Percentiles rank a stretch among this genome's conserved stretches.
Conservation (phyloP, 2,797 vertebrate species). For the Myotis myotis region DNA sequence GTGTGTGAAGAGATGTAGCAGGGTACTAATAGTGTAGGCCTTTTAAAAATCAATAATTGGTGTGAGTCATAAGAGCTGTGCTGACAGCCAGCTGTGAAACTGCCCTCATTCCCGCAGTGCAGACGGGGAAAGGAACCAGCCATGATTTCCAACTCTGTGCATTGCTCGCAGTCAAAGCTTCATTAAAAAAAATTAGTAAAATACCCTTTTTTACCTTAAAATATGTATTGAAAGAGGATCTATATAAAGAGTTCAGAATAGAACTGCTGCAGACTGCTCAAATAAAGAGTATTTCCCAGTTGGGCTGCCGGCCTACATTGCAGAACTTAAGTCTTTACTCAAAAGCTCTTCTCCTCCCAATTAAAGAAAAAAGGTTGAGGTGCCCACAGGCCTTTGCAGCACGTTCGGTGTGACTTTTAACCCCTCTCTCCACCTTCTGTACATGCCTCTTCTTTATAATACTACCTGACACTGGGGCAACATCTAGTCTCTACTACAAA, state of each 20-base stretch:
- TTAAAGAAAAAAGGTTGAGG: slow-evolving; percentile 86
- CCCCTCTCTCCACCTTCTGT: slow-evolving; percentile 79
- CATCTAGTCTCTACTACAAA: slow-evolving; percentile 66
- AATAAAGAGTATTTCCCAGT: slow-evolving; percentile 85
- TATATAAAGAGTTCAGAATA: slow-evolving; percentile 81
- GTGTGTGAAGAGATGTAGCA: slow-evolving; percentile 79
- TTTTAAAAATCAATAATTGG: slow-evolving; percentile 84
- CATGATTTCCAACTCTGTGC: slow-evolving; percentile 80
- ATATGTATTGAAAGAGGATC: slow-evolving; percentile 78
- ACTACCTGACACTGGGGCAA: slow-evolving; percentile 54
- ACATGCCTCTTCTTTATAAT: slow-evolving; percentile 74
- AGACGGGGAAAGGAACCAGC: slow-evolving; percentile 74
- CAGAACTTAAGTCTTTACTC: slow-evolving; percentile 82
- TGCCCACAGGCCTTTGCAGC: slow-evolving; percentile 81
- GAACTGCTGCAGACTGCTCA: slow-evolving; percentile 78
- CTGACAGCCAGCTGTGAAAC: slow-evolving; percentile 82
- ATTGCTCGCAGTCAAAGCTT: slow-evolving; percentile 81
- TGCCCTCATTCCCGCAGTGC: slow-evolving; percentile 77
- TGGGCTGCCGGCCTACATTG: slow-evolving; percentile 86
- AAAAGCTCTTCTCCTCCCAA: slow-evolving; percentile 84
- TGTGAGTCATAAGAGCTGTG: slow-evolving; percentile 80
- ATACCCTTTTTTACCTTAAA: slow-evolving; percentile 79
- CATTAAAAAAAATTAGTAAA: slow-evolving; percentile 86
- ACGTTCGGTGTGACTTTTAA: slow-evolving; percentile 83
- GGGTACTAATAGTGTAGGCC: slow-evolving; percentile 76